A percentile compares a stretch with the other conserved stretches of the same genome.
Conservation (phyloP, 1,140 invertebrate species). For the Mizuhopecten yessoensis region DNA sequence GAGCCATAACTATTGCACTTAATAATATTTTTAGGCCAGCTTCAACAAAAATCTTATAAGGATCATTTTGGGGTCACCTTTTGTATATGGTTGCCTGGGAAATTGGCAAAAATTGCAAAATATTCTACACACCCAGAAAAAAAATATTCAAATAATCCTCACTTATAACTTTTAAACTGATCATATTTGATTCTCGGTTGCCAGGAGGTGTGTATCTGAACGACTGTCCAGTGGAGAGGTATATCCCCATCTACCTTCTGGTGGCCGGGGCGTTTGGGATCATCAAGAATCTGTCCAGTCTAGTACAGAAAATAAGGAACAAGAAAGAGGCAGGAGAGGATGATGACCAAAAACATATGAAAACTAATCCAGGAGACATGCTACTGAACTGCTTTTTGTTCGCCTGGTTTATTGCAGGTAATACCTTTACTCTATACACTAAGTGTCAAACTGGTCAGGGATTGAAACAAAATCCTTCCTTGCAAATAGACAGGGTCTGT, state of each 20-base stretch:
- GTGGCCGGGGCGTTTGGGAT: constrained; percentile 90
- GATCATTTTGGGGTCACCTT: too few species aligned
- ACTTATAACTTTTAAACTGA: too few species aligned
- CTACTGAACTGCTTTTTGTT: constrained; percentile 86
- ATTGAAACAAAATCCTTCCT: too few species aligned
- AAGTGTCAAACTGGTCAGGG: too few species aligned
- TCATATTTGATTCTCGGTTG: constrained; percentile 4
- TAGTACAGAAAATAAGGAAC: constrained; percentile 84
- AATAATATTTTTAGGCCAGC: too few species aligned
- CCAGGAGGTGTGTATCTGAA: constrained; percentile 91
- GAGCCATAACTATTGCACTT: too few species aligned
- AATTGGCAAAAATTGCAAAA: too few species aligned
- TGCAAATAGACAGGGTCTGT: too few species aligned
- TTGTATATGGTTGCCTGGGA: too few species aligned
- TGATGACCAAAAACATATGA: constrained; percentile 81
- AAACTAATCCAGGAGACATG: background rate
- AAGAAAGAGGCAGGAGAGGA: constrained; percentile 84
- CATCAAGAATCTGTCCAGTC: constrained; percentile 88
- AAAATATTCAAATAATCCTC: too few species aligned
- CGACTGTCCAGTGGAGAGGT: constrained; percentile 90
- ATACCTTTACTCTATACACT: background rate
- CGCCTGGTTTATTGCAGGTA: constrained; percentile 81
- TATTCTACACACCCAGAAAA: too few species aligned
- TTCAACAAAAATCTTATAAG: too few species aligned
- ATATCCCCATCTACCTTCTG: constrained; percentile 92